Conservation (phyloP, 2,797 vertebrate genomes). For the Cossypha dichroa region DNA sequence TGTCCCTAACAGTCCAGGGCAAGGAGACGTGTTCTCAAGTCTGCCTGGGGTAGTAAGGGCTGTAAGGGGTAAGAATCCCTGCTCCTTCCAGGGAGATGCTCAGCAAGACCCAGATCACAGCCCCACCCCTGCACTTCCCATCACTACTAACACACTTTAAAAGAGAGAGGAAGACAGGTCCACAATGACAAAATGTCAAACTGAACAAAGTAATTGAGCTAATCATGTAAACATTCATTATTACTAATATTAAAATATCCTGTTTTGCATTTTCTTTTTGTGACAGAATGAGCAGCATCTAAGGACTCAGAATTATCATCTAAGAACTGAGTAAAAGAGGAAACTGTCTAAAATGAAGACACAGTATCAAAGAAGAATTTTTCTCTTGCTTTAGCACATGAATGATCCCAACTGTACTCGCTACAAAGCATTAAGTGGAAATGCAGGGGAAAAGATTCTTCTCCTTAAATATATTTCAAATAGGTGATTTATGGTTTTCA, state of each 20-base stretch:
- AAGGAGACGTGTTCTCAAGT: rapidly evolving
- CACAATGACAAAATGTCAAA: constrained; percentile 59
- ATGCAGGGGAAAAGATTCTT: constrained; percentile 32
- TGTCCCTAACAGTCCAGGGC: background rate
- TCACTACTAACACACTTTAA: constrained; percentile 42
- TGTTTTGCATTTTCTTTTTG: constrained; percentile 51
- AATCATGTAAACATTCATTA: constrained; percentile 60
- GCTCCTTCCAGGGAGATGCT: background rate
- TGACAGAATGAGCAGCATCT: constrained; percentile 23
- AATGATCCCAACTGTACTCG: constrained; percentile 4
- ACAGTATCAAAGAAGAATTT: constrained; percentile 1
- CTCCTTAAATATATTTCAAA: constrained; percentile 33
- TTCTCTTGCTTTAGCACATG: constrained; percentile 41
- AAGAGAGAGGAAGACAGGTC: constrained; percentile 65
- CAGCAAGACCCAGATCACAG: background rate
- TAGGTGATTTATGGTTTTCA: constrained; percentile 41
- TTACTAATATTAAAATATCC: constrained; percentile 44
- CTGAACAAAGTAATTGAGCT: constrained; percentile 66
- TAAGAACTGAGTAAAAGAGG: background rate
- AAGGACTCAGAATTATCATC: constrained; percentile 7
- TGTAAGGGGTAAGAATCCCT: background rate
- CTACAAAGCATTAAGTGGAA: constrained; percentile 44
- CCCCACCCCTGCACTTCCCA: constrained; percentile 65
- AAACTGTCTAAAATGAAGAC: constrained; percentile 35
- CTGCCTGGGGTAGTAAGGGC: background rate